Evolutionary conservation across 1,140 invertebrate genomes (phyloP), one percentile per base, ranked within the genome.

Genomic region (Idris sp.): DNA sequence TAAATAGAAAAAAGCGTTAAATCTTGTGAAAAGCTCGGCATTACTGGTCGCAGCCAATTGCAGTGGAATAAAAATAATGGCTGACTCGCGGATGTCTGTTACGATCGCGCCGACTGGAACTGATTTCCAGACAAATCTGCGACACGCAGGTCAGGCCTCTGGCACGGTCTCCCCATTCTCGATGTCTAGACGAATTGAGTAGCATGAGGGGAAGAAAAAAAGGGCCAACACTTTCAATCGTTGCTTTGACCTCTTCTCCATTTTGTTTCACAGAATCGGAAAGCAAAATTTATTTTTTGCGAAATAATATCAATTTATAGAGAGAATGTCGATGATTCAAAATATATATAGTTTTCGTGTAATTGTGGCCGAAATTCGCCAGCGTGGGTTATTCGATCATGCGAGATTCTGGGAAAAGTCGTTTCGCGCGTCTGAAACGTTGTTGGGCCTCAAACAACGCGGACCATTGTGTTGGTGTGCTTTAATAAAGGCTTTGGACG

Each of bases 381-480:
- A 2, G 19, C 2, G 19, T 6, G 19, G 74, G 40, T 79, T 74
- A 74, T 83, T 79, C 76, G 74, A 85, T 86, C 84, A 86, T 85
- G 86, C 86, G 82, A 87, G 83, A 86, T 87, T 87, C 86, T 76
- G 53, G 78, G 86, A 87, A 87, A 87, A 87, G 85, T 81, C 84
- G 81, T 87, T 86, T 85, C 81, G 83, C 82, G 76, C 76, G 76
- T 78, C 79, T 71, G 73, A 78, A 82, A 68, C 61, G 68, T 78
- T 76, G n/a, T n/a, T n/a, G n/a, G n/a, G n/a, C n/a, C 64, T 78
- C 73, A 71, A 78, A 56, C 18, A 16, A 19, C n/a, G 41, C 40
- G 40, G 16, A 59, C 15, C 54, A 15, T 75, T 72, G 75, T 79
- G n/a, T n/a, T n/a, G n/a, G 77, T 76, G 77, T 81, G 79, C 72